A percentile compares a stretch with the other conserved stretches of the same genome.
These are phyloP conservation scores for Anaspis maculata DNA, from an alignment of 2,888 invertebrate genomes.

Conservation along the genomic window DNA sequence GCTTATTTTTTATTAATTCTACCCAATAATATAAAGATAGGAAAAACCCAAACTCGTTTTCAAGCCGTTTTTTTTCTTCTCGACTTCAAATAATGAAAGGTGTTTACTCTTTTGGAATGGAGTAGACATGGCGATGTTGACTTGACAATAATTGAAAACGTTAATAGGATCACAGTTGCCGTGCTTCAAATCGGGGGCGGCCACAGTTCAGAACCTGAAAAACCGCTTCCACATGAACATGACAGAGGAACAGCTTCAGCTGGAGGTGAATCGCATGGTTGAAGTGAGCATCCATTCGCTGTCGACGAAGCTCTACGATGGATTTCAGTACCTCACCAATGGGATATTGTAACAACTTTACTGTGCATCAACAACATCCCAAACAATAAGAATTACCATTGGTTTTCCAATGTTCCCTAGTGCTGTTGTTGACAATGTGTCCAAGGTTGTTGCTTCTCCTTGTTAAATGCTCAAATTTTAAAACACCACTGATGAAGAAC, in stretches of 20 bases:
- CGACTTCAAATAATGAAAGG: too few species aligned
- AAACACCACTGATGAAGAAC: conserved; percentile 23
- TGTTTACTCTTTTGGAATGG: too few species aligned
- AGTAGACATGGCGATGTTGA: background rate
- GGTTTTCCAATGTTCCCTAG: too few species aligned
- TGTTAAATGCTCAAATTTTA: conserved; percentile 27
- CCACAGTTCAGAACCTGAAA: conserved; percentile 83
- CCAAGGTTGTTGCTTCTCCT: too few species aligned
- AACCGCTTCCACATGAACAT: conserved; percentile 89
- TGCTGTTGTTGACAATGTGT: too few species aligned
- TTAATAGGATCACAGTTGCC: conserved; percentile 82
- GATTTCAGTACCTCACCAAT: conserved; percentile 98
- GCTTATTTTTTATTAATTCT: too few species aligned
- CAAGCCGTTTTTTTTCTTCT: too few species aligned
- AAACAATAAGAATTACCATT: too few species aligned
- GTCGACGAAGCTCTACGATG: conserved; percentile 96
- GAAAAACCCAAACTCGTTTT: too few species aligned
- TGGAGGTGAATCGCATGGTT: conserved; percentile 87
- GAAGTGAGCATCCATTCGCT: conserved; percentile 91
- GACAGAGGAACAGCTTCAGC: conserved; percentile 91
- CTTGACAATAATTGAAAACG: background rate
- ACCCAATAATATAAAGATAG: too few species aligned
- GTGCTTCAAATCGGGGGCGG: conserved; percentile 89
- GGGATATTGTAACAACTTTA: conserved; percentile 78
- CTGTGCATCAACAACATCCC: too few species aligned